Evolutionary conservation across 1,140 invertebrate genomes (phyloP).

Genomic region (Apis dorsata): DNA sequence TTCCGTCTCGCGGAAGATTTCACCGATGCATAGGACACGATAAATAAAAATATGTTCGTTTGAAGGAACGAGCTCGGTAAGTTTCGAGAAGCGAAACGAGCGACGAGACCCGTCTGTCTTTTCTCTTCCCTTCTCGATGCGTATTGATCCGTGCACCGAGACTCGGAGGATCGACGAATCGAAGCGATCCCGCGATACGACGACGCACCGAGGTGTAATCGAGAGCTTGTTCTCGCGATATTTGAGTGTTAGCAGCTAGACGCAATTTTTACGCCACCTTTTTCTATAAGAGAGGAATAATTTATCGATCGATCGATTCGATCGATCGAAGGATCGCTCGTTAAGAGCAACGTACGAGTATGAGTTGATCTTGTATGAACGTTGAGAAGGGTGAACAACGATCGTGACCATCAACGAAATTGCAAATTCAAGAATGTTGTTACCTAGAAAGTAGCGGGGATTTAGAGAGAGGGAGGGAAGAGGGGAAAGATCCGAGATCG

Average conservation of each 20-base stretch:
- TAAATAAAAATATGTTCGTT: constrained; percentile 67
- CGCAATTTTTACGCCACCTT: not conserved
- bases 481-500: not conserved
- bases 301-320: not conserved
- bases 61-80: constrained; percentile 48
- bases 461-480: not conserved
- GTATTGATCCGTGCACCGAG: constrained; percentile 28
- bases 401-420: not conserved
- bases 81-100: constrained; percentile 6
- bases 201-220: not conserved
- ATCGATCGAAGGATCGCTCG: not conserved
- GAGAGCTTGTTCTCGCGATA: not conserved
- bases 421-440: not conserved
- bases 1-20: constrained; percentile 62
- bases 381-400: not conserved
- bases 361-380: not conserved
- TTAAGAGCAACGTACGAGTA: not conserved
- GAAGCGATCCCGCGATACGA: not conserved
- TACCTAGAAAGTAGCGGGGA: too few relatives aligned
- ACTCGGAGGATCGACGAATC: constrained; percentile 23
- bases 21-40: constrained; percentile 48
- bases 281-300: not conserved
- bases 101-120: constrained; percentile 1
- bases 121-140: not conserved
- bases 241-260: not conserved